A percentile compares a stretch with the other conserved stretches of the same genome.
phyloP scores from a whole-genome alignment of 2,797 vertebrate species.

The Paedocypris micromegethes region DNA sequence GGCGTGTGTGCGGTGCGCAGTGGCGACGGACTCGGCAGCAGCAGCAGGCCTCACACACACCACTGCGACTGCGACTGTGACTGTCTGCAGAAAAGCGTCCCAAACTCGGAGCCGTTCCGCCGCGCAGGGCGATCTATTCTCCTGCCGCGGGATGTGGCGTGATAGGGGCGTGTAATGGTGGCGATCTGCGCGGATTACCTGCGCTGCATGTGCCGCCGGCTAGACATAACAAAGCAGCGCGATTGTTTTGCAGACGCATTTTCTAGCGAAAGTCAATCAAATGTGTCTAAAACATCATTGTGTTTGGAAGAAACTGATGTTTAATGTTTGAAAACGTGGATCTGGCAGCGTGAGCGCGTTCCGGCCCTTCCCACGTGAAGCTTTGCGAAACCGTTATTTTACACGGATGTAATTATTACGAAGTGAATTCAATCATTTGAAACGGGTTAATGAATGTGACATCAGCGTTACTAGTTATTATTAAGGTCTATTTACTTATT shows the following conservation, averaged over 20 bases:
- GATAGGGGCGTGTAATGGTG: neutral
- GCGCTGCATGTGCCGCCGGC: neutral
- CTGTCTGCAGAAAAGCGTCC: constrained; percentile 11
- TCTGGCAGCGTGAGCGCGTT: constrained; percentile 39
- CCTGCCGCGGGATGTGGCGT: neutral
- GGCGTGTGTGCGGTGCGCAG: constrained; percentile 44
- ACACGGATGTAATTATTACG: neutral
- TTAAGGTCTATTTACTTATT: neutral
- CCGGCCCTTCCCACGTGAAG: constrained; percentile 38
- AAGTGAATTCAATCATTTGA: neutral
- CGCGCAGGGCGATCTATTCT: neutral
- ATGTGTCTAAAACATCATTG: too few relatives aligned
- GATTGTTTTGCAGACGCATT: neutral
- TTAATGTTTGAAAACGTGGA: neutral
- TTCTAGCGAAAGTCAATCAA: too few relatives aligned
- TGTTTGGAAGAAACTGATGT: neutral
- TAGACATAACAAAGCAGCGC: neutral
- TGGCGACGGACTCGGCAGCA: constrained; percentile 9
- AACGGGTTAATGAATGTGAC: neutral
- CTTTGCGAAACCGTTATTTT: constrained; percentile 2
- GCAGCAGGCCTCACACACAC: constrained; percentile 55
- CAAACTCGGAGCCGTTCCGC: neutral
- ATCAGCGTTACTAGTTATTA: neutral
- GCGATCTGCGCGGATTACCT: constrained; percentile 13
- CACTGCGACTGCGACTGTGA: constrained; percentile 33